phyloP scores from a whole-genome alignment of 2,113 vertebrate genomes.

The Caracal caracal region DNA sequence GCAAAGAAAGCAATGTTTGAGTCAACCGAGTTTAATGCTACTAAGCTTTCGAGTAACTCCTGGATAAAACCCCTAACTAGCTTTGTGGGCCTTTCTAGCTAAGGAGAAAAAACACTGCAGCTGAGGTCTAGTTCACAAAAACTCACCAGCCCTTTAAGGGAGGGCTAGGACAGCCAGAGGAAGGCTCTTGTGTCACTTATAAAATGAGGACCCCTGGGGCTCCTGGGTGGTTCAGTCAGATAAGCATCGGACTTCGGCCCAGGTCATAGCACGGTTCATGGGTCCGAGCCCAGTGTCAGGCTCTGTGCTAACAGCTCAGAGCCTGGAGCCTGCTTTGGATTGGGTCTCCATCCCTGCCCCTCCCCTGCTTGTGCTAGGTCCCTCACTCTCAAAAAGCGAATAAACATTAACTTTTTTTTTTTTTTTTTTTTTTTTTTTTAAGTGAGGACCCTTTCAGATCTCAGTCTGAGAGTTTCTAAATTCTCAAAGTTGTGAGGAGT shows the following conservation, averaged over 20 bases:
- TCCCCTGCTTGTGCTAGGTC: no score
- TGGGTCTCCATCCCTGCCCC: no score
- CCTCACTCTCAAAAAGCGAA: no score
- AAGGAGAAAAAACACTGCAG: not conserved
- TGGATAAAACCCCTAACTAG: not conserved
- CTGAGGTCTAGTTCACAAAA: not conserved
- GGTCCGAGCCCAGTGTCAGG: no score
- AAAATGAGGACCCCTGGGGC: not conserved
- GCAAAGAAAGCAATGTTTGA: not conserved
- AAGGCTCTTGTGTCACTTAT: not conserved
- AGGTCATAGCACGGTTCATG: no score
- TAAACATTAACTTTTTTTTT: no score
- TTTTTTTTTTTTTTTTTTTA: not conserved
- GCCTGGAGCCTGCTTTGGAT: no score
- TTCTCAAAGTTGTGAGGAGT: constrained; percentile 41
- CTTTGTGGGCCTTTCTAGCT: not conserved
- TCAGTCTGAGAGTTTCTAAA: constrained; percentile 28
- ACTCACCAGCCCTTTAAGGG: not conserved
- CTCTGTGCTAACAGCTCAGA: no score
- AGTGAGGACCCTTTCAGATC: not conserved
- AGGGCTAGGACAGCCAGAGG: not conserved
- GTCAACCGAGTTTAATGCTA: not conserved
- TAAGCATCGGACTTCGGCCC: no score
- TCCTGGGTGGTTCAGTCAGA: no score
- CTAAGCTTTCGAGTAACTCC: not conserved